Percentiles rank a stretch among this genome's conserved stretches.
phyloP scores from a whole-genome alignment of 2,888 invertebrate genomes.

The Morpho helenor region DNA sequence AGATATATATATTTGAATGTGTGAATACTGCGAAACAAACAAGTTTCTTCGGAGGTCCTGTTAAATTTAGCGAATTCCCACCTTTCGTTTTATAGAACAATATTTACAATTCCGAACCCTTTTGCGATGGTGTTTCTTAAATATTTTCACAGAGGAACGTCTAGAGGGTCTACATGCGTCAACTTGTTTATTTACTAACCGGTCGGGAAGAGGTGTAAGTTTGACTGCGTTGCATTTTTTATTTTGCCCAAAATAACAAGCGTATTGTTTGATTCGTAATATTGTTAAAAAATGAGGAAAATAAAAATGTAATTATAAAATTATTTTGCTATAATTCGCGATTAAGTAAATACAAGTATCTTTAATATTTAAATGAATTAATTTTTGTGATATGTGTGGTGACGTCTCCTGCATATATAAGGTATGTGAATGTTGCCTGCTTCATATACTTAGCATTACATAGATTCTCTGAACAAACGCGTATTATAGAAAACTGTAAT shows the following conservation, averaged over 20 bases:
- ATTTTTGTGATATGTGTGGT: too few species aligned
- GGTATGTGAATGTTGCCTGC: too few species aligned
- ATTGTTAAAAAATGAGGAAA: neutral
- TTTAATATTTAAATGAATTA: too few species aligned
- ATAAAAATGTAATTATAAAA: too few species aligned
- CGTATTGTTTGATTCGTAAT: neutral
- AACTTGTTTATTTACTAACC: conserved; percentile 11
- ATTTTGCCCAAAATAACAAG: too few species aligned
- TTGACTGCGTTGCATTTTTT: neutral
- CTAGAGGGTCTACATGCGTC: conserved; percentile 1
- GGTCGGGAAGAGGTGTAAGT: neutral
- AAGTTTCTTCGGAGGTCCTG: conserved; percentile 3
- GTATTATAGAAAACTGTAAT: too few species aligned
- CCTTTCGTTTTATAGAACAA: conserved; percentile 20
- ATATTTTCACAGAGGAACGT: conserved; percentile 17
- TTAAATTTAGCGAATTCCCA: conserved; percentile 13
- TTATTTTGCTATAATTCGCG: too few species aligned
- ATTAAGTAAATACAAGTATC: too few species aligned
- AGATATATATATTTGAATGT: too few species aligned
- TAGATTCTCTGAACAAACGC: too few species aligned
- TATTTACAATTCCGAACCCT: conserved; percentile 20
- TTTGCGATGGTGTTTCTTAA: conserved; percentile 11
- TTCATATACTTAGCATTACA: too few species aligned
- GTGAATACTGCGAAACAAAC: neutral
- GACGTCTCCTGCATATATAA: too few species aligned